Evolutionary conservation across 1,140 invertebrate genomes (phyloP), one percentile per base, ranked within the genome.

Genomic region (Rhyacophila brunnea): DNA sequence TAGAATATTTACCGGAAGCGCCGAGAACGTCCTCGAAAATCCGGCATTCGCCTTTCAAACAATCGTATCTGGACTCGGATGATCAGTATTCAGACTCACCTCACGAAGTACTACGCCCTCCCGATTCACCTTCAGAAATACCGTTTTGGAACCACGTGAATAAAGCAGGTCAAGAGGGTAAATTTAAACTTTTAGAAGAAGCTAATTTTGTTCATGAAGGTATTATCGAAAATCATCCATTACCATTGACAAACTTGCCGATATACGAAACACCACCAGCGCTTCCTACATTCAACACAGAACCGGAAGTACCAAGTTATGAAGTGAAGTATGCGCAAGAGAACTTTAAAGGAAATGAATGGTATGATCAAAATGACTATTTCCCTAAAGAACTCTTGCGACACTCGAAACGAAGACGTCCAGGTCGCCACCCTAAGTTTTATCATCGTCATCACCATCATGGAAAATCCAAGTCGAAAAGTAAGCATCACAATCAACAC

Each of bases 321-420:
- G 63, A 65, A 42, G 54, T 62, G 7, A n/a, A 50, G 11, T 65
- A 65, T 45, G 57, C 63, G 13, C 44, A 59, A 20, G 17, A 51
- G 14, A 53, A 65, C 35, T 65, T 65, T 19, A 65, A 65, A 56
- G 63, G 63, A 10, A 65, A 65, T 18, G 42, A 65, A 42, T 65
- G 63, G 63, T 65, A 64, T 36, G 62, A 64, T 49, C 58, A 65
- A 43, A 67, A 75, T 74, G 63, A 63, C 70, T 60, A 74, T 71
- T 23, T 62, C 69, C 15, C 71, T 66, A 67, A 66, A 49, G 51
- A 59, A 71, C 55, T 71, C 66, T 10, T 55, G 54, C 43, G 68
- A 66, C 40, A 62, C 51, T 49, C 71, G 69, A 67, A 75, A 70
- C 10, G 70, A 20, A 5, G 10, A 0, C 32, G 28, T 9, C 34